These are phyloP conservation scores for Pseudococcus jackbeardsleyi DNA, from an alignment of 2,888 invertebrate species.

Conservation along the genomic window DNA sequence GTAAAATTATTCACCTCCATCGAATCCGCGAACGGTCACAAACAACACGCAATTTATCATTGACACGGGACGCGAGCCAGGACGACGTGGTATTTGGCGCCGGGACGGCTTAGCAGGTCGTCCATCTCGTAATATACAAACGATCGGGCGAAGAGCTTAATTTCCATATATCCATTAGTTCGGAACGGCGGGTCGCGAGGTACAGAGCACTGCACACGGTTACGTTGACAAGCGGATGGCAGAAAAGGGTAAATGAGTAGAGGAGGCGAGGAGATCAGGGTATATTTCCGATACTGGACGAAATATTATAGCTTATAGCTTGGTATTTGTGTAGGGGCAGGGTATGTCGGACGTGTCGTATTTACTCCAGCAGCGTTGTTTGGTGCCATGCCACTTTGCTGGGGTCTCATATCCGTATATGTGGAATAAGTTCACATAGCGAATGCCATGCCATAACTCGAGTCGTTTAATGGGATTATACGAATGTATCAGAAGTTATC, in stretches of 20 bases:
- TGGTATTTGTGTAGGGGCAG: neutral
- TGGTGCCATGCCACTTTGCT: too few species aligned
- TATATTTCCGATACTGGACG: neutral
- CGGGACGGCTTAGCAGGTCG: conserved; percentile 19
- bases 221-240: conserved; percentile 3
- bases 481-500: too few species aligned
- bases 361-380: too few species aligned
- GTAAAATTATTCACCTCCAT: neutral
- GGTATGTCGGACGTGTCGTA: too few species aligned
- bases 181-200: neutral
- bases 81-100: neutral
- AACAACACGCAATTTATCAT: neutral
- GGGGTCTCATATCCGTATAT: too few species aligned
- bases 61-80: neutral
- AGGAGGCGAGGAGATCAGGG: neutral
- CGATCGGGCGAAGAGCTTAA: neutral
- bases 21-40: neutral
- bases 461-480: too few species aligned
- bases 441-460: too few species aligned
- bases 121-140: neutral
- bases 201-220: neutral
- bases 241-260: neutral
- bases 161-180: conserved; percentile 28
- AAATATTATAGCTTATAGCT: neutral
- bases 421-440: too few species aligned